phyloP scores from a whole-genome alignment of 2,888 invertebrate species.

The Capitulum mitella region DNA sequence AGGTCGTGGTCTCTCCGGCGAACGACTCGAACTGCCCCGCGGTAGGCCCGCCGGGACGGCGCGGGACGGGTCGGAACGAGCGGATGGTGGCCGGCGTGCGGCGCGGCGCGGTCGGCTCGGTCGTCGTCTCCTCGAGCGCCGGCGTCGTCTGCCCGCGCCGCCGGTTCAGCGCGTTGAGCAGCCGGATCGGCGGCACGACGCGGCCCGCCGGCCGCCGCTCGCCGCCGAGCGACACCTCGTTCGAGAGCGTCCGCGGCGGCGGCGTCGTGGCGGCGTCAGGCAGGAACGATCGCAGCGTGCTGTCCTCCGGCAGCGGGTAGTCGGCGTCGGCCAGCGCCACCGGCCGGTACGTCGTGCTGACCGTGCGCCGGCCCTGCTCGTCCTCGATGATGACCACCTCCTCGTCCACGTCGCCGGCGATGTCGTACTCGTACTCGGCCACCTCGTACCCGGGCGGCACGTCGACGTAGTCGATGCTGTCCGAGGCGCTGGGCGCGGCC shows the following conservation, averaged over 20 bases:
- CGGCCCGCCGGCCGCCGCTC: neutral
- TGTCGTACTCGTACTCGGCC: neutral
- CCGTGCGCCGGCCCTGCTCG: neutral
- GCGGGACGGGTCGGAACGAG: neutral
- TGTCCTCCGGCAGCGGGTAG: neutral
- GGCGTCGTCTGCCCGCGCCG: neutral
- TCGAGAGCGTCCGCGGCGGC: neutral
- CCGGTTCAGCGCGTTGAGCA: neutral
- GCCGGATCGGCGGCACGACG: neutral
- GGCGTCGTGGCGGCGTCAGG: neutral
- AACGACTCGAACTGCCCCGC: neutral
- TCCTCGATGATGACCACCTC: slow-evolving; percentile 6
- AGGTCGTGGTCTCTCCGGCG: neutral
- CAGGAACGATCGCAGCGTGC: neutral
- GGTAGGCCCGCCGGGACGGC: neutral
- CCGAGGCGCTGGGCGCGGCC: neutral
- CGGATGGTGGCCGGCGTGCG: slow-evolving; percentile 12
- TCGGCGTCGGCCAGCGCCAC: neutral
- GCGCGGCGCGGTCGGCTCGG: neutral
- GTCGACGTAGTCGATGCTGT: neutral
- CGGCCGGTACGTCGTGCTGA: slow-evolving; percentile 2
- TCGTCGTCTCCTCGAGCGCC: neutral
- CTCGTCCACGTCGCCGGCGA: neutral
- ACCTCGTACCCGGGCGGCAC: neutral
- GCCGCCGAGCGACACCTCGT: neutral